Base-by-base conservation (phyloP, 2,888 invertebrate genomes). In the Euspilapteryx auroguttella region DNA sequence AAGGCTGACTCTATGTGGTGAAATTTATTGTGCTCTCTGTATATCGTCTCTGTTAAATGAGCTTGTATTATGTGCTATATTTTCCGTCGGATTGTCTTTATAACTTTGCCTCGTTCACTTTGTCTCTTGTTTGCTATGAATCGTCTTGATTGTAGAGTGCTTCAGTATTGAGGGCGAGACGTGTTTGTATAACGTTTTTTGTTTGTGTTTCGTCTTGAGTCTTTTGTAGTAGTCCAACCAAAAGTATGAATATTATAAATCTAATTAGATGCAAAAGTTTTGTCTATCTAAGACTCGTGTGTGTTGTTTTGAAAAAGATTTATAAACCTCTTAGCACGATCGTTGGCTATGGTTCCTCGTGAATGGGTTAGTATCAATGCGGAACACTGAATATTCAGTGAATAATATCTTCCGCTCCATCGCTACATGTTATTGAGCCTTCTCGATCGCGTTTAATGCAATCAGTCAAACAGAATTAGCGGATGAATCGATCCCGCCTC, bases 11-110 rank as follows among this genome's bases (percentile, higher is more conserved):
- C 47, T 49, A 46, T 56, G 50, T 55, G 45, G 48, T 47, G 47
- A 45, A 49, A 61, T 68, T 64, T 68, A 62, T 68, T 50, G 51
- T 46, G 38, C 37, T 45, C 38, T 47, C 40, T 41, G 45, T 42
- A 46, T 47, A 45, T 49, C 45, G 40, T 45, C 39, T 45, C 39
- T 40, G 41, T 45, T 49, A 45, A 49, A 56, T 49, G 49, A 5
- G 49, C 45, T 40, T 45, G 39, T 45, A 40, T 44, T 36, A 42
- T 45, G 41, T 48, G 49, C 48, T 51, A 51, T 52, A 25, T 54
- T 46, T 51, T 51, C 48, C 44, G 5, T 53, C 39, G 41, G 41
- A 45, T 24, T 27, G 31, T 24, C 30, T 35, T 32, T 29, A 24
- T 25, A 25, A 25, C 25, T 8, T 13, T 25, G 25, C 21, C 21